Base-by-base conservation (phyloP, 2,888 invertebrate genomes). In the Mallateleia sp. region DNA sequence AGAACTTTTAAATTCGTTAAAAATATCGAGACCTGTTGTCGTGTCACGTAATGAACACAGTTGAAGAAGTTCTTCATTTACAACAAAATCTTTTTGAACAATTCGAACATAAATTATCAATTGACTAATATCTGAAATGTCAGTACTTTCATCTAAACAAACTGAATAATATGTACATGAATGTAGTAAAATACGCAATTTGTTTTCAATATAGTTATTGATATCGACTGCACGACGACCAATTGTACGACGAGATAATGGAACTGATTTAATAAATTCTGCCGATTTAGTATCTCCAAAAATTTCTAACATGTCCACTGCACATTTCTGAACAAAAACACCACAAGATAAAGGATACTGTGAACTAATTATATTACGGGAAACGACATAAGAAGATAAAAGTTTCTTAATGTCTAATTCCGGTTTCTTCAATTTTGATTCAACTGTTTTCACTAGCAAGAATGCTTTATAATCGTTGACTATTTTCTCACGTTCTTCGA, bases 31-130 rank as follows among this genome's bases (percentile, higher is more conserved):
- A 11, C 60, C 74, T 25, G 2, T 74, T 9, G 64, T 75, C 11
- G 74, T 62, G 11, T 14, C 34, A 22, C 28, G 64, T 18, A 75
- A n/a, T 11, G 75, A 24, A 52, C 14, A 6, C 5, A 83, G 2
- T 7, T 52, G 14, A 11, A 85, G 15, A 11, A 82, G n/a, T 79
- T 82, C 69, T 77, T 85, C 85, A 32, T 58, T 38, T 6, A 64
- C 14, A 0, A 54, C 11, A 42, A 64, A 62, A 54, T 75, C 52
- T 7, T 14, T 18, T 42, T 79, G 67, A 34, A 88, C 54, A 18
- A 60, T 75, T 34, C 71, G 38, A 3, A 69, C 42, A 56, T 81
- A 88, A 47, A 88, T 80, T n/a, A 67, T 47, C 15, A 87, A 50
- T 56, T 83, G 74, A 74, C 79, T 83, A 6, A 64, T 62, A 47